Evolutionary conservation across 2,797 vertebrate genomes (phyloP), one percentile per base, ranked within the genome.

Genomic region (Esox lucius): DNA sequence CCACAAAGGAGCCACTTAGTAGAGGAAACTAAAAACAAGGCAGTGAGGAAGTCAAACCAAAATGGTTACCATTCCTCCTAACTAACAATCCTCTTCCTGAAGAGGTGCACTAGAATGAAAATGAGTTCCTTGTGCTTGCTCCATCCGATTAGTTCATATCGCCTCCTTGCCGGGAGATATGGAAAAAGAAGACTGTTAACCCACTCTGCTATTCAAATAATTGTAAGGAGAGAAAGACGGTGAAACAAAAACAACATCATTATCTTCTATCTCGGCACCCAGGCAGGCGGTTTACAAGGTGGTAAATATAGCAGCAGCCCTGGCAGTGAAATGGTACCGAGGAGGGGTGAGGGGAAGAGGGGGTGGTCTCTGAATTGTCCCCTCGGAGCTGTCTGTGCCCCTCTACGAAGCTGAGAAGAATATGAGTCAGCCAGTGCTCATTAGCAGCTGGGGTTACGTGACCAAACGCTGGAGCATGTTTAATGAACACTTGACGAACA

Each of bases 401-500:
- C 78, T 74, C 76, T 77, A 87, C 81, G 78, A 80, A 85, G 86
- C 86, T 69, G 83, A 83, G 86, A 87, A 83, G 86, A 87, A 86
- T 87, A 88, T 75, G 80, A 90, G 90, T 87, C 87, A 91, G 91
- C 86, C 85, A 77, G 87, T 81, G 82, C 90, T 92, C 88, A 91
- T 93, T 93, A 93, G 87, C 83, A 86, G 83, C 88, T 86, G 87
- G 90, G 88, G 90, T 88, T 91, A 90, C 91, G 91, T 90, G 87
- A 91, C 86, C 85, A 84, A 84, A 91, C 87, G 82, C 79, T 79
- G 83, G 75, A 87, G 86, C 64, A 76, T 72, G 74, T 91, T 90
- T 92, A 93, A 94, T 90, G 91, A 92, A 92, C 84, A 86, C 87
- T 87, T 86, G 77, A 91, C 86, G 89, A 91, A 89, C 90, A 81